Evolutionary conservation across 2,113 vertebrate genomes (phyloP).

Genomic region (Arvicanthis niloticus): DNA sequence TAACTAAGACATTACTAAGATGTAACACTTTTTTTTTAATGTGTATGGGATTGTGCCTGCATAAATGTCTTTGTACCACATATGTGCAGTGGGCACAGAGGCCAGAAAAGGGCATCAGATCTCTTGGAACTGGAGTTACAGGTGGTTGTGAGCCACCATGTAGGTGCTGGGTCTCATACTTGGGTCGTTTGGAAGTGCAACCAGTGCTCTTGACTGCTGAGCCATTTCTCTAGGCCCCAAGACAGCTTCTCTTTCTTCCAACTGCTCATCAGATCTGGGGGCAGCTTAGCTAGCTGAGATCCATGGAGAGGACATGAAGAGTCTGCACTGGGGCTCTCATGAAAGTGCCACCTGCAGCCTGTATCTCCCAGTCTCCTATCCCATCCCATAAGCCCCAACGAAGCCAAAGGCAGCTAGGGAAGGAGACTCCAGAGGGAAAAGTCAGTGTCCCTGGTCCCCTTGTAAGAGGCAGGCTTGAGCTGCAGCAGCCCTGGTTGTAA

Average conservation of each 20-base stretch:
- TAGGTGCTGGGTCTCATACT: background rate
- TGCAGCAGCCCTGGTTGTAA: background rate
- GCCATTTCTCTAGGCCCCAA: background rate
- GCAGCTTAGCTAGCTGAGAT: background rate
- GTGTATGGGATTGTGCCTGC: background rate
- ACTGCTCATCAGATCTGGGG: too few species aligned
- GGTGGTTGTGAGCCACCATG: background rate
- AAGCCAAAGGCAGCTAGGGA: background rate
- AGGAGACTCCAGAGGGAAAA: background rate
- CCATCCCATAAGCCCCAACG: background rate
- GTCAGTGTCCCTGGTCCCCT: background rate
- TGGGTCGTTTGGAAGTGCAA: background rate
- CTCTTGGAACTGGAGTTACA: background rate
- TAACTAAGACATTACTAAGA: slow-evolving; percentile 5
- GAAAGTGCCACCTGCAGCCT: too few species aligned
- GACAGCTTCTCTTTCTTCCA: background rate
- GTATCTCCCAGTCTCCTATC: background rate
- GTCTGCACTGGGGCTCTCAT: background rate
- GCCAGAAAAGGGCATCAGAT: background rate
- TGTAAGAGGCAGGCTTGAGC: background rate
- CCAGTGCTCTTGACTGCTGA: background rate
- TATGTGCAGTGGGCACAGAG: background rate
- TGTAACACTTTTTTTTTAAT: background rate
- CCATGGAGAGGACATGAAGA: background rate
- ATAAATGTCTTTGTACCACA: background rate